A percentile compares a stretch with the other conserved stretches of the same genome.
These are phyloP conservation scores for Peribatodes rhomboidaria DNA, from an alignment of 2,888 invertebrate species.

Conservation along the genomic window DNA sequence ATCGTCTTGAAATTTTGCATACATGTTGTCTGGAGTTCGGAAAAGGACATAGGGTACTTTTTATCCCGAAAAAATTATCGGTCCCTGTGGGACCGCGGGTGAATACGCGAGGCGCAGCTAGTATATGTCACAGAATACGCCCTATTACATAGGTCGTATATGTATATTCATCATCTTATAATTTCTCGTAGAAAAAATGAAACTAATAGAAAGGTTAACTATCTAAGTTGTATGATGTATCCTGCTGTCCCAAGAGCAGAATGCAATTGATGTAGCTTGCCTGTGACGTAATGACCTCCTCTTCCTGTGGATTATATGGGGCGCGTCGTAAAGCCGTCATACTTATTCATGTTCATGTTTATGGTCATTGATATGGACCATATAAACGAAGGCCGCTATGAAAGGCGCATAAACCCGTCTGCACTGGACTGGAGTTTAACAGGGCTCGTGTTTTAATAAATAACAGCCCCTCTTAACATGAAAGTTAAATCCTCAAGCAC, in stretches of 20 bases:
- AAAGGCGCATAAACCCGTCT: constrained; percentile 55
- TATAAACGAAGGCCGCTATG: constrained; percentile 59
- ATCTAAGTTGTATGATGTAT: background rate
- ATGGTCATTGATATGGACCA: constrained; percentile 73
- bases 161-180: too few relatives aligned
- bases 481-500: too few relatives aligned
- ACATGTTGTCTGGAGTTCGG: too few relatives aligned
- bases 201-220: background rate
- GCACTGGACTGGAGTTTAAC: constrained; percentile 40
- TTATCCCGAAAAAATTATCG: too few relatives aligned
- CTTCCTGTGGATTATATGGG: constrained; percentile 63
- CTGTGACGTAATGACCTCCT: constrained; percentile 60
- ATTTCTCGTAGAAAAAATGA: background rate
- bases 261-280: constrained; percentile 5
- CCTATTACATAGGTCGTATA: too few relatives aligned
- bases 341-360: constrained; percentile 77
- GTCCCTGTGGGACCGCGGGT: too few relatives aligned
- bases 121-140: too few relatives aligned
- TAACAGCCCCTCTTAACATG: background rate
- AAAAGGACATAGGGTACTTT: too few relatives aligned
- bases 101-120: too few relatives aligned
- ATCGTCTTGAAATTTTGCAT: too few relatives aligned
- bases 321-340: constrained; percentile 67
- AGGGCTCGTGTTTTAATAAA: constrained; percentile 52
- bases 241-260: constrained; percentile 7